These are phyloP conservation scores for Limosa lapponica DNA, from an alignment of 2,797 vertebrate species.

Conservation along the genomic window DNA sequence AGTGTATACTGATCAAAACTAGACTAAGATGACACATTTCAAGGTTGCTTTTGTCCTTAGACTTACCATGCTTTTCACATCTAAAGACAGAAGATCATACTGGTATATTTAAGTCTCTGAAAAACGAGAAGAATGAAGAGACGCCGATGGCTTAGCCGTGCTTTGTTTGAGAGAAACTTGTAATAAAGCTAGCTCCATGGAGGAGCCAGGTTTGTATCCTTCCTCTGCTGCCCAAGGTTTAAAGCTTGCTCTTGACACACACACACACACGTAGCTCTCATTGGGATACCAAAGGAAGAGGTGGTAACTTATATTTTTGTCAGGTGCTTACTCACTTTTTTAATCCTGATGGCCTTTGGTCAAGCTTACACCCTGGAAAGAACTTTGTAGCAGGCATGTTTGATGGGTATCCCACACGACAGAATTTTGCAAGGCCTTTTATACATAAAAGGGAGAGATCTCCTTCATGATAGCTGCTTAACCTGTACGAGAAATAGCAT, in stretches of 20 bases:
- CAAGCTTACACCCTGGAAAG: not conserved
- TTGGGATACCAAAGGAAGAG: not conserved
- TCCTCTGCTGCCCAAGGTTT: not conserved
- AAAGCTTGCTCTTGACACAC: not conserved
- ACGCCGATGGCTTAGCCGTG: not conserved
- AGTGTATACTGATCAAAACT: not conserved
- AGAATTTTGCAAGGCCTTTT: not conserved
- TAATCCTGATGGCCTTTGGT: not conserved
- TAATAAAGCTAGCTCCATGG: not conserved
- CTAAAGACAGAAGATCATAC: not conserved
- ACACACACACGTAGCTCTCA: not conserved
- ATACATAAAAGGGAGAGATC: not conserved
- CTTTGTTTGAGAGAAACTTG: not conserved
- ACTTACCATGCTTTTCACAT: not conserved
- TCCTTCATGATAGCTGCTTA: accelerated
- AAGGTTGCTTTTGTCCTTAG: not conserved
- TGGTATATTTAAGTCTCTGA: not conserved
- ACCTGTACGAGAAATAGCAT: not conserved
- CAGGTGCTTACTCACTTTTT: not conserved
- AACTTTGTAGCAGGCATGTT: accelerated
- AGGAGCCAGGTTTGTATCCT: not conserved
- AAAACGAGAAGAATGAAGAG: conserved; percentile 6
- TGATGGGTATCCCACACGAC: not conserved
- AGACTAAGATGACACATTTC: not conserved
- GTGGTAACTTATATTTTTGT: not conserved